Base-by-base conservation (phyloP, 2,113 vertebrate species). In the Callospermophilus lateralis region DNA sequence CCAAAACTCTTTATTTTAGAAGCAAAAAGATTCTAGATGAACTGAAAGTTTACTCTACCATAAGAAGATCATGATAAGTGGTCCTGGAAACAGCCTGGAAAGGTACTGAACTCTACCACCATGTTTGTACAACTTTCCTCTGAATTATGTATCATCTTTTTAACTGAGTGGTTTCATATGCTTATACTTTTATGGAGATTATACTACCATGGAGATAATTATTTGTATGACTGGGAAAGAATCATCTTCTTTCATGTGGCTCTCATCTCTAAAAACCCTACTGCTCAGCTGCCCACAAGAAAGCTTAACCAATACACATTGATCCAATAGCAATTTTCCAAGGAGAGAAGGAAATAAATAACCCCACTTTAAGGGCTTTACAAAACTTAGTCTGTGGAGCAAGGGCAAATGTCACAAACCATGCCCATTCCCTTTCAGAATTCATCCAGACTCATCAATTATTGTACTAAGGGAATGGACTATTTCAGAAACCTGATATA, bases 291-390 rank as follows among this genome's bases (percentile, higher is more conserved):
- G 45, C 96, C 89, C 70, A 58, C 48, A 93, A 80, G 42, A 90
- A 53, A 90, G 72, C 58, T 81, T 87, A 95, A 94, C 65, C 65
- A 95, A 95, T 67, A 80, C 34, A 78, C 45, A 87, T 2, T 24
- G 37, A 94, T 76, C 28, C 53, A 51, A 73, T 13, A 48, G 61
- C 73, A 95, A 90, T 61, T 94, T 96, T 42, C 93, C 45, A 76
- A 96, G 68, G 91, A 83, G 55, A 94, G 74, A 92, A 78, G 32
- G n/a, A 94, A 94, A 95, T 70, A 73, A 94, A 93, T 77, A 53
- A 84, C 51, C 26, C 80, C 37, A 63, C 84, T 84, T 65, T 74
- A 80, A 58, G 55, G 55, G 85, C 72, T 96, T 93, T 92, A 58
- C 45, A 93, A 93, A 95, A 81, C 37, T 55, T 42, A 74, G 65